Conservation (phyloP, 2,113 vertebrate genomes). For the Prunella fulvescens region DNA sequence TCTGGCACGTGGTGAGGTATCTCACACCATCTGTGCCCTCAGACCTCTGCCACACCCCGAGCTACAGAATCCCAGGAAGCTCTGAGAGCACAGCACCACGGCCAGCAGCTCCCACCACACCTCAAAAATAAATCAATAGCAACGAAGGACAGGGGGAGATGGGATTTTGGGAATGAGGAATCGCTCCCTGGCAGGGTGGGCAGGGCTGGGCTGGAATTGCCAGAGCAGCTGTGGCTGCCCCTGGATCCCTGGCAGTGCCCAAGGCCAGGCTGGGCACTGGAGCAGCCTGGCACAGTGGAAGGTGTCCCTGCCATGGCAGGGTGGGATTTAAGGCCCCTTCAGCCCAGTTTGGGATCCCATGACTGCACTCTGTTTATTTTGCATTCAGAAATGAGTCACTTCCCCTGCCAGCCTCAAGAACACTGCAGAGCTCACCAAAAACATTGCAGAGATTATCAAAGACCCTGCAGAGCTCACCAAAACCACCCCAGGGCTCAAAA, state of each 20-base stretch:
- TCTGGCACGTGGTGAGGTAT: conserved; percentile 30
- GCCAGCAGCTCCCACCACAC: background rate
- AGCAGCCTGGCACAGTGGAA: background rate
- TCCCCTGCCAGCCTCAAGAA: background rate
- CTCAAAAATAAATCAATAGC: background rate
- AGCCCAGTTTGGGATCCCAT: background rate
- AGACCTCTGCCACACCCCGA: background rate
- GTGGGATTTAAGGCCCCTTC: accelerated
- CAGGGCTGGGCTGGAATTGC: background rate
- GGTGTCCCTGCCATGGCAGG: background rate
- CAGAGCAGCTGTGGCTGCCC: background rate
- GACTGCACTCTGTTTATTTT: background rate
- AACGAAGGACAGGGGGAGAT: accelerated
- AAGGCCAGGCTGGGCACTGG: background rate
- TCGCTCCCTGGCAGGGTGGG: background rate
- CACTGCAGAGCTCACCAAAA: background rate
- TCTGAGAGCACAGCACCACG: background rate
- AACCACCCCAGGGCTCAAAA: background rate
- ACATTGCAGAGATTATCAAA: background rate
- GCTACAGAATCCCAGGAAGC: background rate
- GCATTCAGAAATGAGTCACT: background rate
- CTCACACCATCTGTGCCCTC: conserved; percentile 17
- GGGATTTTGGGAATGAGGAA: background rate
- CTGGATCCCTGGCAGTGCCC: background rate
- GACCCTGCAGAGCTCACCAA: background rate